Percentiles rank a stretch among this genome's conserved stretches.
These are phyloP conservation scores for Arrhopalites spinosus DNA, from an alignment of 2,888 invertebrate species.

Conservation along the genomic window DNA sequence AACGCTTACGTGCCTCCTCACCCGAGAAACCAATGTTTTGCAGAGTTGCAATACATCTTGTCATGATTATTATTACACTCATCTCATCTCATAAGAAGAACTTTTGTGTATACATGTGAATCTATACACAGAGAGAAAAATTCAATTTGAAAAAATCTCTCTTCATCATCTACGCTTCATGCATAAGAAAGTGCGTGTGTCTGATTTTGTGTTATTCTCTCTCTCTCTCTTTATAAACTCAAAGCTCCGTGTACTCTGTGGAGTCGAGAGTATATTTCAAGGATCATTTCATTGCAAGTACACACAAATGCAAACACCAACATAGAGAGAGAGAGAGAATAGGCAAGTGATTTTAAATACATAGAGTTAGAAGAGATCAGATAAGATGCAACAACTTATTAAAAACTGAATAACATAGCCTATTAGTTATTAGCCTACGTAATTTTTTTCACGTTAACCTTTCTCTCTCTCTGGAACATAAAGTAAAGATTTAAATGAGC, in stretches of 20 bases:
- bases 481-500: not conserved
- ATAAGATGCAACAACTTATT: too few species aligned
- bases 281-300: too few species aligned
- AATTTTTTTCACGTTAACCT: not conserved
- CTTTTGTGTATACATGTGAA: not conserved
- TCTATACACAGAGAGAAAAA: not conserved
- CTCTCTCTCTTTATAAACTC: not conserved
- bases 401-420: too few species aligned
- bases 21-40: conserved; percentile 26
- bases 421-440: not conserved
- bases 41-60: conserved; percentile 37
- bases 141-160: conserved; percentile 8
- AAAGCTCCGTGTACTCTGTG: not conserved
- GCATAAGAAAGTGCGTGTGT: conserved; percentile 7
- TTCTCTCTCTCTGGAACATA: not conserved
- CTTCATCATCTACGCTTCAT: not conserved
- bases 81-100: not conserved
- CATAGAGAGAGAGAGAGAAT: not conserved
- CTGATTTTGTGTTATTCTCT: conserved; percentile 15
- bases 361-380: too few species aligned
- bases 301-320: too few species aligned
- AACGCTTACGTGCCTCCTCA: conserved; percentile 26
- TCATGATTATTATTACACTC: conserved; percentile 34
- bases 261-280: not conserved
- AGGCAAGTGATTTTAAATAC: too few species aligned